A percentile compares a stretch with the other conserved stretches of the same genome.
Conservation (phyloP, 2,888 invertebrate species). For the Conchocele bisecta region DNA sequence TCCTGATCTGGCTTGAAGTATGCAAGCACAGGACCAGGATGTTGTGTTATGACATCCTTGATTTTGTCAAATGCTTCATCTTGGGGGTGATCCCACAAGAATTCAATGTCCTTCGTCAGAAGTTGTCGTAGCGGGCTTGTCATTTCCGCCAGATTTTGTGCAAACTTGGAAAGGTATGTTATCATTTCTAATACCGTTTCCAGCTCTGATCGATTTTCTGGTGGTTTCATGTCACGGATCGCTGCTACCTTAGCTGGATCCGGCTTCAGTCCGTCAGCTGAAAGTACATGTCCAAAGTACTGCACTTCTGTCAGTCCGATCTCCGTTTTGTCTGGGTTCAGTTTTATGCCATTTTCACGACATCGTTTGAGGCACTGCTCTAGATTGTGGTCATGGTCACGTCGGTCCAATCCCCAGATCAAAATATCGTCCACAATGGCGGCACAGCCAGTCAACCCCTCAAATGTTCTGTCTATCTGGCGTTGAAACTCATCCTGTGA, state of each 20-base stretch:
- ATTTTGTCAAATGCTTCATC: slow-evolving; percentile 18
- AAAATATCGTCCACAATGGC: slow-evolving; percentile 17
- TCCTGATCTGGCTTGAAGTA: slow-evolving; percentile 26
- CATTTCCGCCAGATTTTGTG: slow-evolving; percentile 30
- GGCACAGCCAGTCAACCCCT: slow-evolving; percentile 24
- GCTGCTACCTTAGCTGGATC: slow-evolving; percentile 8
- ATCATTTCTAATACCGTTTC: slow-evolving; percentile 35
- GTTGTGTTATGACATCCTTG: slow-evolving; percentile 9
- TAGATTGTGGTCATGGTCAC: slow-evolving; percentile 10
- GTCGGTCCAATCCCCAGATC: not conserved
- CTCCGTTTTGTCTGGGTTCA: slow-evolving; percentile 9
- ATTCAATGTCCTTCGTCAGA: slow-evolving; percentile 23
- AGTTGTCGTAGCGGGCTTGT: slow-evolving; percentile 27
- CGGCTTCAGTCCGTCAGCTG: not conserved
- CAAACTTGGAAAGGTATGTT: slow-evolving; percentile 41
- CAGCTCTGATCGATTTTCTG: slow-evolving; percentile 11
- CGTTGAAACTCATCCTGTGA: slow-evolving; percentile 36
- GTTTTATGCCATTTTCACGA: slow-evolving; percentile 2
- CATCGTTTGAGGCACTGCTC: not conserved
- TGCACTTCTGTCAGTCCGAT: slow-evolving; percentile 5
- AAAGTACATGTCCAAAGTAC: slow-evolving; percentile 12
- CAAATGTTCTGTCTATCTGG: slow-evolving; percentile 27
- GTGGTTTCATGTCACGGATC: not conserved
- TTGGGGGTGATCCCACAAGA: slow-evolving; percentile 15
- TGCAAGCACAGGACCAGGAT: slow-evolving; percentile 26